phyloP scores from a whole-genome alignment of 1,140 invertebrate genomes.

The Scaptomyza pallida region DNA sequence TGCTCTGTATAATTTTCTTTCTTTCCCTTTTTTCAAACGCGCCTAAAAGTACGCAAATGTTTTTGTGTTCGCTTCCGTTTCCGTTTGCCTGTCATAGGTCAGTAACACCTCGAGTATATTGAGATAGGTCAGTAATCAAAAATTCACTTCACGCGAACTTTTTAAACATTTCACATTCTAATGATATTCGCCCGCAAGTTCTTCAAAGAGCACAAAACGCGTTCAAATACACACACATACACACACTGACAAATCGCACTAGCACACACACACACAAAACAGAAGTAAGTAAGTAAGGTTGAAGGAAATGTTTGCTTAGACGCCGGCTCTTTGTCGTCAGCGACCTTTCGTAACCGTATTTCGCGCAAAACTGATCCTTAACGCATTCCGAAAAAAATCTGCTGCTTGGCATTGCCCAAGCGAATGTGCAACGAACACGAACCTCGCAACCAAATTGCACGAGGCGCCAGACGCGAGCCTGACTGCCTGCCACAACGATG shows the following conservation, averaged over 20 bases:
- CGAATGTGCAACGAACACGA: slow-evolving; percentile 79
- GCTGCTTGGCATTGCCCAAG: slow-evolving; percentile 53
- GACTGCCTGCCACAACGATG: slow-evolving; percentile 21
- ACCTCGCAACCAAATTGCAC: slow-evolving; percentile 71
- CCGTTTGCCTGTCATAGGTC: slow-evolving; percentile 47
- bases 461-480: slow-evolving; percentile 27
- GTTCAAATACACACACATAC: slow-evolving; percentile 24
- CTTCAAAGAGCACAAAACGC: slow-evolving; percentile 20
- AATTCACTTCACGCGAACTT: not conserved
- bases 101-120: slow-evolving; percentile 39
- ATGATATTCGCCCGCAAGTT: slow-evolving; percentile 8
- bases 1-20: slow-evolving; percentile 17
- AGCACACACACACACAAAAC: slow-evolving; percentile 34
- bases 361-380: slow-evolving; percentile 84
- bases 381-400: slow-evolving; percentile 79
- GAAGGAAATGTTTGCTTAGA: slow-evolving; percentile 61
- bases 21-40: slow-evolving; percentile 8
- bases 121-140: slow-evolving; percentile 55
- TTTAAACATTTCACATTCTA: slow-evolving; percentile 10
- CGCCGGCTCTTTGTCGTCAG: slow-evolving; percentile 67
- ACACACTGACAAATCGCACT: slow-evolving; percentile 1
- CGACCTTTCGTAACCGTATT: slow-evolving; percentile 84
- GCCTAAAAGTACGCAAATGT: slow-evolving; percentile 31
- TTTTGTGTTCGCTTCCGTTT: slow-evolving; percentile 30
- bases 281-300: slow-evolving; percentile 27